phyloP scores from a whole-genome alignment of 2,113 vertebrate species.

The Piprites chloris region DNA sequence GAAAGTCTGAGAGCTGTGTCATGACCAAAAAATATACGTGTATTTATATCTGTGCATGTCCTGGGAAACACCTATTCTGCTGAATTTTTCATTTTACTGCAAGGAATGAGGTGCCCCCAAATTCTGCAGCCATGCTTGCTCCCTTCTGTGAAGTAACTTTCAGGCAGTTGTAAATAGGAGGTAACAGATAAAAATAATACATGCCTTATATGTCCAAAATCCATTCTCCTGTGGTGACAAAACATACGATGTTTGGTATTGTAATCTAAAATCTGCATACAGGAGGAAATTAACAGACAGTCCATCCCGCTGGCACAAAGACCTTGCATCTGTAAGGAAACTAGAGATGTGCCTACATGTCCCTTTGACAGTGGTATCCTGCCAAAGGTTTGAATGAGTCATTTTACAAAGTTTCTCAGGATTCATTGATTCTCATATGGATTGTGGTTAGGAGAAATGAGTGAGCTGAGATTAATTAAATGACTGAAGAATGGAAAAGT shows the following conservation, averaged over 20 bases:
- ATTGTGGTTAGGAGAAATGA: neutral
- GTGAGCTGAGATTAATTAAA: slow-evolving; percentile 1
- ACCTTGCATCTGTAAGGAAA: neutral
- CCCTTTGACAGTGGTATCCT: neutral
- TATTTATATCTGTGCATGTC: neutral
- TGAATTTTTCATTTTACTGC: neutral
- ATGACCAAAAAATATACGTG: neutral
- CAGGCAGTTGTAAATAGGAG: neutral
- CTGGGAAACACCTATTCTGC: neutral
- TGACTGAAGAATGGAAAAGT: neutral
- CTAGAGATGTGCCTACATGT: neutral
- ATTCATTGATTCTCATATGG: neutral
- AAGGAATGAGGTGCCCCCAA: neutral
- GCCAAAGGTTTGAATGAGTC: neutral
- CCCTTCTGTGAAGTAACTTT: neutral
- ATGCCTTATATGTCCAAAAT: neutral
- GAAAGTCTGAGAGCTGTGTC: neutral
- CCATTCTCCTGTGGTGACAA: neutral
- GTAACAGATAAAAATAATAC: neutral
- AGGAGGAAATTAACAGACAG: neutral
- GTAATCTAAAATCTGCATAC: neutral
- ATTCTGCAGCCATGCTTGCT: neutral
- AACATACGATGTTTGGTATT: neutral
- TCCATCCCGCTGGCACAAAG: neutral
- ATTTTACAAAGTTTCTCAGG: neutral